Evolutionary conservation across 2,888 invertebrate species (phyloP), one percentile per base, ranked within the genome.

Genomic region (Deilephila elpenor): DNA sequence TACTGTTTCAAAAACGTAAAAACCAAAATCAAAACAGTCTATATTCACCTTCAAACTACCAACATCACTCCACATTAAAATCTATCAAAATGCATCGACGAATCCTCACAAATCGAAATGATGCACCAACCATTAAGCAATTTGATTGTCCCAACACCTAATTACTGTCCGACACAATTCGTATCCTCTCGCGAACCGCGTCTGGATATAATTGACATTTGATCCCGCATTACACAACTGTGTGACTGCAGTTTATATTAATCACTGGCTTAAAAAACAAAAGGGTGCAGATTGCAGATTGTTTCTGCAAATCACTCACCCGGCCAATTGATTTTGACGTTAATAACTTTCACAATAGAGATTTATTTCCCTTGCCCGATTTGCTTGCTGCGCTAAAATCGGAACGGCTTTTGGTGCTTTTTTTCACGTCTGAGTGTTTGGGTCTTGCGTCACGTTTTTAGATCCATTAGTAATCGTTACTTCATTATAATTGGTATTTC

Each of bases 291-390:
- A 44, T 44, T 79, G 82, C 84, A 77, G 83, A 85, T 82, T 80
- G 81, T 80, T 83, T 78, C 80, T 77, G 83, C 82, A 84, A 86
- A 80, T 82, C 77, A 79, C 77, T 76, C 71, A 53, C 70, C 60
- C 73, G 56, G 74, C 75, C 73, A 76, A 77, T 77, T 74, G 73
- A 83, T 75, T 80, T 75, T 81, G 77, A 80, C 77, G 73, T 80
- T 79, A 82, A 83, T 74, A 6, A 2, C 59, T 59, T 29, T 20
- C 0, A 7, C 6, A 70, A 77, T 78, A 83, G 75, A 75, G 79
- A 79, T 78, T 79, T 78, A 76, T 79, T 76, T 82, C 37, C 76
- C 72, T 8, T 73, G 75, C 19, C 59, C 53, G 34, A 44, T 59
- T 34, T 25, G 6, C n/a, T 19, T 19, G 34, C 11, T 44, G 44